Evolutionary conservation across 2,113 vertebrate species (phyloP), one percentile per base, ranked within the genome.

Genomic region (Carlito syrichta): DNA sequence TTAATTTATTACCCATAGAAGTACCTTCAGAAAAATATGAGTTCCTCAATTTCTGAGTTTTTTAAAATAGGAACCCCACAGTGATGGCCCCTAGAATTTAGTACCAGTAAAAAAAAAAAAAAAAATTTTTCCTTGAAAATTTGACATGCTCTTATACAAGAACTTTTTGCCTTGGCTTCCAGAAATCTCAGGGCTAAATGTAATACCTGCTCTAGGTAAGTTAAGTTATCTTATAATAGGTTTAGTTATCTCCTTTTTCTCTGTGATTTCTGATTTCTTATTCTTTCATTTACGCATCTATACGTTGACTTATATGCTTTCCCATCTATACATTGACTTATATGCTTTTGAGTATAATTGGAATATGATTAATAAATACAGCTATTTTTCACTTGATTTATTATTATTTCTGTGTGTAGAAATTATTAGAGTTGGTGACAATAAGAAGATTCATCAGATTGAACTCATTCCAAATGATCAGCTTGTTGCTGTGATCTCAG

Each of bases 361-460:
- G 8, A 48, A 56, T 82, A 43, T 63, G 14, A 30, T 84, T 63
- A 71, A 48, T 58, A 25, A 52, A 56, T 68, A 69, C 91, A 93
- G 89, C 52, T 40, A 68, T 73, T 92, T 89, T 91, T 20, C 48
- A 76, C 77, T 62, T 96, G 45, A 97, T 58, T 89, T 76, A 50
- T 77, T 95, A 22, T 63, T 73, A n/a, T 84, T 97, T 97, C 85
- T 94, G 54, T 96, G 85, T 87, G 43, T 97, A 99, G 99, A 99
- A 98, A 99, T 99, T 86, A 99, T 99, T 96, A 99, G 99, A 68
- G 99, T 99, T 95, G 99, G 99, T 76, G 99, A 99, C 98, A 99
- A 99, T 95, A 99, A 99, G 98, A 99, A 99, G 98, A 99, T 99
- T 85, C 99, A 99, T 98, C 99, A 99, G 97, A 99, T 99, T 32